Conservation (phyloP, 2,888 invertebrate species). For the Exocentrus adspersus region DNA sequence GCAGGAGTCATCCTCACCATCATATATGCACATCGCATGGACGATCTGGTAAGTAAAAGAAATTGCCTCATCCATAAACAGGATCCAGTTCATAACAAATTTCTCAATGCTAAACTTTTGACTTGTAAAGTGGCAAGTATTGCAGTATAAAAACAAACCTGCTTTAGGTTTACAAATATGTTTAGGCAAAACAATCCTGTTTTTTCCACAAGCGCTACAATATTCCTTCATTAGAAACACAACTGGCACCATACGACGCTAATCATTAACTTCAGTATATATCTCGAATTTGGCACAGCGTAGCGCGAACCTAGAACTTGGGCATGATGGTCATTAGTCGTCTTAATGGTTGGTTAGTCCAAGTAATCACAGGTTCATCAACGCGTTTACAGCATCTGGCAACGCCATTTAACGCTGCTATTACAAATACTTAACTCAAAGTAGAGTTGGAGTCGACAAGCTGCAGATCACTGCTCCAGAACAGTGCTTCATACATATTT, state of each 20-base stretch:
- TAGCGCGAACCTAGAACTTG: slow-evolving; percentile 17
- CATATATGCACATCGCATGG: slow-evolving; percentile 61
- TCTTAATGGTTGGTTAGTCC: slow-evolving; percentile 27
- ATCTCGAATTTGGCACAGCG: slow-evolving; percentile 5
- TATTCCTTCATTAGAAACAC: neutral
- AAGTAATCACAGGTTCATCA: slow-evolving; percentile 26
- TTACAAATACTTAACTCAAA: slow-evolving; percentile 2
- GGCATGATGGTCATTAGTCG: slow-evolving; percentile 21
- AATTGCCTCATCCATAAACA: too few relatives aligned
- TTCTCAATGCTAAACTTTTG: too few relatives aligned
- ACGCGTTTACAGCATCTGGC: slow-evolving; percentile 17
- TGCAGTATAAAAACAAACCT: too few relatives aligned
- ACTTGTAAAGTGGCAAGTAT: too few relatives aligned
- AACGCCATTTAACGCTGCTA: slow-evolving; percentile 9
- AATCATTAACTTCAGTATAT: neutral
- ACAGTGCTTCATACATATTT: neutral
- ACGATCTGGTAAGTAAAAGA: slow-evolving; percentile 57
- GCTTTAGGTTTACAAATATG: too few relatives aligned
- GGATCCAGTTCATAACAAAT: too few relatives aligned
- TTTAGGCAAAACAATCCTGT: too few relatives aligned
- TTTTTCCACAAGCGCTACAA: neutral
- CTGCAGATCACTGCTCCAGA: neutral
- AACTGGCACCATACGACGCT: neutral
- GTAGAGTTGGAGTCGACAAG: neutral
- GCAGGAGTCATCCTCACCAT: slow-evolving; percentile 60